Conservation (phyloP, 2,797 vertebrate species). For the Hoplostethus atlanticus region DNA sequence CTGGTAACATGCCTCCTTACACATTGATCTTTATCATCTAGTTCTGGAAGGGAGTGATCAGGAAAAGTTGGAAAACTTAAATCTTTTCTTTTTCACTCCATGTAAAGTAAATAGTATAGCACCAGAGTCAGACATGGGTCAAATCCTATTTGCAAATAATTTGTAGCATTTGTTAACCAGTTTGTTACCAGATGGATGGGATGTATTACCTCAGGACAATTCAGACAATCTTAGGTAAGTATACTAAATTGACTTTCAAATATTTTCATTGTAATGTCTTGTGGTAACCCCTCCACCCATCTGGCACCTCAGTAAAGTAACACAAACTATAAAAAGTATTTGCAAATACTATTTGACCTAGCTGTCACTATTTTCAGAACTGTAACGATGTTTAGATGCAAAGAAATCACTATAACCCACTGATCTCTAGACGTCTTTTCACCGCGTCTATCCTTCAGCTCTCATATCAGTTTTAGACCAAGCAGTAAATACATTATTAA, state of each 20-base stretch:
- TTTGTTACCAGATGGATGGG: slow-evolving; percentile 14
- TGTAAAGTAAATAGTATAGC: slow-evolving; percentile 1
- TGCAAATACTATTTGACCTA: slow-evolving; percentile 15
- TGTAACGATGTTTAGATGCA: not conserved
- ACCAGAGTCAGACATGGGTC: not conserved
- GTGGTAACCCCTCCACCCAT: not conserved
- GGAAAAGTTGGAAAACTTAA: slow-evolving; percentile 12
- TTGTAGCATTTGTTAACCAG: not conserved
- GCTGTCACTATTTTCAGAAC: slow-evolving; percentile 12
- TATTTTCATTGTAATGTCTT: slow-evolving; percentile 2
- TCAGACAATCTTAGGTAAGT: not conserved
- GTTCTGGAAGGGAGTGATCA: slow-evolving; percentile 14
- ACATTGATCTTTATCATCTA: slow-evolving; percentile 7
- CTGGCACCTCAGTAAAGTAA: not conserved
- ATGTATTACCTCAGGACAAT: slow-evolving; percentile 2
- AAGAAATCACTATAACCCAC: not conserved
- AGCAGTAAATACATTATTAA: no score
- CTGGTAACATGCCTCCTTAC: slow-evolving; percentile 56
- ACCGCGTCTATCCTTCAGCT: no score
- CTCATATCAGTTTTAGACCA: no score
- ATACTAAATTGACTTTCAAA: not conserved
- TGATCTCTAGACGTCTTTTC: no score
- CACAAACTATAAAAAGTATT: slow-evolving; percentile 1
- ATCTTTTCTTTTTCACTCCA: slow-evolving; percentile 3
- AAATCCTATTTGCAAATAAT: slow-evolving; percentile 12